Base-by-base conservation (phyloP, 2,888 invertebrate genomes). In the Osmoderma eremita region DNA sequence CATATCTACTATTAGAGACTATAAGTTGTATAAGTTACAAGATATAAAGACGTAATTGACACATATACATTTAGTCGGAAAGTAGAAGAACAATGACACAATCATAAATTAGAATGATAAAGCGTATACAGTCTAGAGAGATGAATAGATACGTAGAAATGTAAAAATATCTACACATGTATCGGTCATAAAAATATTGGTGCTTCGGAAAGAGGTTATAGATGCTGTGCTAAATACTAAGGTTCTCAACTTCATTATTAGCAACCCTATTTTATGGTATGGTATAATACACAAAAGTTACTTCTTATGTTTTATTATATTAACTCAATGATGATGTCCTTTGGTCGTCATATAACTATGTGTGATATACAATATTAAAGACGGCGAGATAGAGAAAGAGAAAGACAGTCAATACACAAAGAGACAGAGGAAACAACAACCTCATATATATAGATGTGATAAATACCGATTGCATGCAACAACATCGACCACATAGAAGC, bases 361-460 rank as follows among this genome's bases (percentile, higher is more conserved):
- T 53, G 41, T 42, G n/a, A 51, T 67, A 67, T 72, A 75, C 22
- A 30, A 30, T 30, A 30, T 30, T 30, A 30, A 30, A 30, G 6
- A 6, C 30, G 10, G 30, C 30, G 30, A 30, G 70, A 71, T 67
- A 70, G 67, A 71, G 71, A 72, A 68, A 70, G 71, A 64, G 39
- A 45, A 42, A 61, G 17, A 53, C 63, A 65, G 58, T 75, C 77
- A 75, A 24, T 53, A 24, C 24, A 77, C 76, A 75, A 75, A 79
- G 78, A 80, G 78, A 78, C 77, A 80, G 77, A 78, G 77, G 78
- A 78, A 81, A 81, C 81, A 81, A 82, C 78, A 77, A 80, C 80
- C 79, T 17, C 53, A 53, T 53, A 82, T 80, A 76, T 76, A 75
- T 76, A 65, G 51, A 75, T 78, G 56, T 56, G 20, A 56, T 56